A percentile compares a stretch with the other conserved stretches of the same genome.
phyloP scores from a whole-genome alignment of 1,140 invertebrate species.

The Drosophila leontia region DNA sequence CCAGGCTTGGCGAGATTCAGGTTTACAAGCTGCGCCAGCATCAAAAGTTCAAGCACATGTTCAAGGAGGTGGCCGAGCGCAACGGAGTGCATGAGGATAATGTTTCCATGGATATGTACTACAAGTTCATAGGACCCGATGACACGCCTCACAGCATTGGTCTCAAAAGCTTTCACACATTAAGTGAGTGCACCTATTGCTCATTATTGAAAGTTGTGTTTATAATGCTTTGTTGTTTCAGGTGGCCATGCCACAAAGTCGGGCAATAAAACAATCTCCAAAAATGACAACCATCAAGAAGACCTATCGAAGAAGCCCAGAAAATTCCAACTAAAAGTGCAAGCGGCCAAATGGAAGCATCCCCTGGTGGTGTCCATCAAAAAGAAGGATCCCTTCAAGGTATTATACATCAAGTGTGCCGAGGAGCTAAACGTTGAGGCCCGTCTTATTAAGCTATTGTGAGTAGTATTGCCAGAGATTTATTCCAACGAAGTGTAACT shows the following conservation, averaged over 20 bases:
- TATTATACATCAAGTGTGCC: slow-evolving; percentile 74
- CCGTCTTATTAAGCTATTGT: slow-evolving; percentile 44
- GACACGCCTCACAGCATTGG: slow-evolving; percentile 66
- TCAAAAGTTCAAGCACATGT: slow-evolving; percentile 72
- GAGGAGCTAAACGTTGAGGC: slow-evolving; percentile 66
- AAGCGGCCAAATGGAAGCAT: slow-evolving; percentile 62
- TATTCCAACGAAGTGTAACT: neutral
- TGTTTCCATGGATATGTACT: slow-evolving; percentile 59
- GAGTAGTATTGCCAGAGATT: slow-evolving; percentile 6
- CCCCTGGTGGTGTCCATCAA: slow-evolving; percentile 63
- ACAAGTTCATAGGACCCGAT: slow-evolving; percentile 44
- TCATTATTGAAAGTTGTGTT: neutral
- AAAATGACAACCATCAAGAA: neutral
- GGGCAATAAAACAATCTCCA: slow-evolving; percentile 3
- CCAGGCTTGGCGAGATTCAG: slow-evolving; percentile 67
- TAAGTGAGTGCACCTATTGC: slow-evolving; percentile 38
- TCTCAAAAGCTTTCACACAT: slow-evolving; percentile 64
- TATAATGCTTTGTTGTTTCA: slow-evolving; percentile 11
- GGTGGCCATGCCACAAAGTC: slow-evolving; percentile 56
- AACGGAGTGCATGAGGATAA: slow-evolving; percentile 49
- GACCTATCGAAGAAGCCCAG: slow-evolving; percentile 28
- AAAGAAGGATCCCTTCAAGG: slow-evolving; percentile 66
- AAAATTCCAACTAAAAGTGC: slow-evolving; percentile 70
- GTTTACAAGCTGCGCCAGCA: slow-evolving; percentile 62
- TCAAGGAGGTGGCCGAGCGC: slow-evolving; percentile 66